Evolutionary conservation across 1,140 invertebrate genomes (phyloP).

Genomic region (Panagrolaimus sp.): DNA sequence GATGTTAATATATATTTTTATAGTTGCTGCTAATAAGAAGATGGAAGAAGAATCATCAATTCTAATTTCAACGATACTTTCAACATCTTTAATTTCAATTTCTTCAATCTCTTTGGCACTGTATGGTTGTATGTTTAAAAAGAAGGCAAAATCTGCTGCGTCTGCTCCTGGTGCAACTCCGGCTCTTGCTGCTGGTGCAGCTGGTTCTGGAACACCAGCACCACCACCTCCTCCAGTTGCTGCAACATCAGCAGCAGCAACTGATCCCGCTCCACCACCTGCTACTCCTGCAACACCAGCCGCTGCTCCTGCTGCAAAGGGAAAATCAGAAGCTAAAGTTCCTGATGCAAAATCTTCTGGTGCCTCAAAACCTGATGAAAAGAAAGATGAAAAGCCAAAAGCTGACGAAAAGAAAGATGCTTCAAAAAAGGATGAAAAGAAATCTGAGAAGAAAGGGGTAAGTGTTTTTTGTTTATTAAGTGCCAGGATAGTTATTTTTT

Average conservation of each 20-base stretch:
- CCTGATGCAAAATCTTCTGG: background rate
- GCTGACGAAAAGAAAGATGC: background rate
- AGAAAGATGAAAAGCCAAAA: conserved; percentile 9
- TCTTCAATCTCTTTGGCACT: no score
- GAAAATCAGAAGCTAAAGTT: background rate
- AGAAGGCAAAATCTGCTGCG: no score
- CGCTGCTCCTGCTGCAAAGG: background rate
- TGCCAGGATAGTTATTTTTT: no score
- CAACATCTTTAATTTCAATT: no score
- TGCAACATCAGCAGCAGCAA: background rate
- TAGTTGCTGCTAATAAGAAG: no score
- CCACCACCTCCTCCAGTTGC: background rate
- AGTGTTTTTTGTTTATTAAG: no score
- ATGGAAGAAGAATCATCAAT: no score
- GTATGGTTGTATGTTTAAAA: no score
- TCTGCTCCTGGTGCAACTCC: background rate
- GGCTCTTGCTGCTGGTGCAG: background rate
- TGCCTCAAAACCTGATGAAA: background rate
- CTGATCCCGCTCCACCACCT: background rate
- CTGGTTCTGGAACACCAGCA: background rate
- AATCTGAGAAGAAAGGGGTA: no score
- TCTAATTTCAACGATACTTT: no score
- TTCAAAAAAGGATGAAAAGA: no score
- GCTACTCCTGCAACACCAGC: background rate
- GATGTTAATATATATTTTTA: no score